These are phyloP conservation scores for Dione vanillae DNA, from an alignment of 2,888 invertebrate species.

Conservation along the genomic window DNA sequence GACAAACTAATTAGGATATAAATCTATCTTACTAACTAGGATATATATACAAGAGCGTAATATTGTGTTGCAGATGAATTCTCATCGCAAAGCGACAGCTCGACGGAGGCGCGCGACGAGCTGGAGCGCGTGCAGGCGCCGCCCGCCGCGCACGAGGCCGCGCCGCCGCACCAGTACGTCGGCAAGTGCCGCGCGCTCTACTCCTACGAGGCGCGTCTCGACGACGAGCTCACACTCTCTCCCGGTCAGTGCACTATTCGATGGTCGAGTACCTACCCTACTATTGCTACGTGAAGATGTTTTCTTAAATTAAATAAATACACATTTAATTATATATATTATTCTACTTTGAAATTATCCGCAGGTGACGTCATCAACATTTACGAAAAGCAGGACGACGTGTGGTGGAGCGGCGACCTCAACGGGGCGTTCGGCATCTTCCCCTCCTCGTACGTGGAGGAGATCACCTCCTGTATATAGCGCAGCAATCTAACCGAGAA, in stretches of 20 bases:
- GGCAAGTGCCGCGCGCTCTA: slow-evolving; percentile 94
- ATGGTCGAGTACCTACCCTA: no score
- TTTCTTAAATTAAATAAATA: no score
- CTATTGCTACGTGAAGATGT: no score
- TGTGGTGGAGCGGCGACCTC: slow-evolving; percentile 97
- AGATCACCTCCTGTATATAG: slow-evolving; percentile 84
- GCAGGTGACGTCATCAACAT: slow-evolving; percentile 94
- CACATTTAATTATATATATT: no score
- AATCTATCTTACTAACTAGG: no score
- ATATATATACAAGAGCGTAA: no score
- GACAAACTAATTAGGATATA: no score
- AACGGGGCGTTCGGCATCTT: slow-evolving; percentile 94
- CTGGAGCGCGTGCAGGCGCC: slow-evolving; percentile 78
- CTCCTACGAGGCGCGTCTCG: slow-evolving; percentile 93
- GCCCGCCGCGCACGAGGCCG: slow-evolving; percentile 74
- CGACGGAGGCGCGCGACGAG: slow-evolving; percentile 77
- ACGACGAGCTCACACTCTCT: slow-evolving; percentile 92
- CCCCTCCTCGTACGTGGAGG: slow-evolving; percentile 97
- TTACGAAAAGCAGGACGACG: slow-evolving; percentile 95
- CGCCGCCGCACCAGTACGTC: slow-evolving; percentile 65
- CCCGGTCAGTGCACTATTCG: slow-evolving; percentile 76
- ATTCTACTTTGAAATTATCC: not conserved
- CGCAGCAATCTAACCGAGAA: not conserved
- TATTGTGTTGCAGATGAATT: slow-evolving; percentile 87
- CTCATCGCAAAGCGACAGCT: slow-evolving; percentile 89